Percentiles rank a stretch among this genome's conserved stretches.
Conservation (phyloP, 2,888 invertebrate species). For the Rambutsinella grinnellia region DNA sequence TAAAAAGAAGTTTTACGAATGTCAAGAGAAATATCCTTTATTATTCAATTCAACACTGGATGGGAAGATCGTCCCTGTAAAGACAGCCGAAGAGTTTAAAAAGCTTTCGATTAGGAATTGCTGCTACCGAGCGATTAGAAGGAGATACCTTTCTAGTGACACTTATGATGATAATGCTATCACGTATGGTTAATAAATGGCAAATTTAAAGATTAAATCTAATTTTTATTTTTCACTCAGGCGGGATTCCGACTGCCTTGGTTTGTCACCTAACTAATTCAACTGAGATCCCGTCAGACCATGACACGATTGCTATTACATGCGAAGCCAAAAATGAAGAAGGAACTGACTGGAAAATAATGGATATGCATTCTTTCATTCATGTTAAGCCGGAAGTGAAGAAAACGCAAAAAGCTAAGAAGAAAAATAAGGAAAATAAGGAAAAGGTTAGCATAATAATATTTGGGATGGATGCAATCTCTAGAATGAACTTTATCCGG, state of each 20-base stretch:
- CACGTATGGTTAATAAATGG: too few species aligned
- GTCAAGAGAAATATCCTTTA: not conserved
- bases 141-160: too few species aligned
- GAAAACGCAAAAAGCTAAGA: slow-evolving; percentile 6
- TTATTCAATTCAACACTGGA: not conserved
- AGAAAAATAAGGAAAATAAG: not conserved
- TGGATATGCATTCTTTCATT: slow-evolving; percentile 48
- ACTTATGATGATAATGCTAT: not conserved
- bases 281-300: not conserved
- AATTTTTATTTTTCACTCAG: too few species aligned
- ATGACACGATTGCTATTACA: slow-evolving; percentile 11
- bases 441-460: slow-evolving; percentile 77
- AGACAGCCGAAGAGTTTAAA: not conserved
- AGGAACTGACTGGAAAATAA: not conserved
- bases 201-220: not conserved
- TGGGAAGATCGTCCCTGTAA: not conserved
- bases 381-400: slow-evolving; percentile 31
- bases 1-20: not conserved
- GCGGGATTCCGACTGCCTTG: too few species aligned
- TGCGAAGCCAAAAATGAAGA: not conserved
- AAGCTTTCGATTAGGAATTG: not conserved
- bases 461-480: slow-evolving; percentile 87
- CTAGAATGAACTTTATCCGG: slow-evolving; percentile 85
- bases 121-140: not conserved
- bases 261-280: too few species aligned